Evolutionary conservation across 2,113 vertebrate species (phyloP).

Genomic region (Tupaia chinensis): DNA sequence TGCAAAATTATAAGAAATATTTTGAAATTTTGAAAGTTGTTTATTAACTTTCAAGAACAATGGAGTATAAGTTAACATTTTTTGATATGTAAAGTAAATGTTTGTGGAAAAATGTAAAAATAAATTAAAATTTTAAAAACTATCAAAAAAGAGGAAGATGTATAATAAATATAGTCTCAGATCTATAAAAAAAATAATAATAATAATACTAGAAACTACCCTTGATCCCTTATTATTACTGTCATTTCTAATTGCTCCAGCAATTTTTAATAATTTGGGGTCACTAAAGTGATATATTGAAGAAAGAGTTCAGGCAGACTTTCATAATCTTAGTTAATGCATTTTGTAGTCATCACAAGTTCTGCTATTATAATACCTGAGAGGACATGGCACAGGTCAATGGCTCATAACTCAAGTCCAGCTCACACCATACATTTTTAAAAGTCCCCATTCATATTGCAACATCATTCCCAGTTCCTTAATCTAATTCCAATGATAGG

Average conservation of each 20-base stretch:
- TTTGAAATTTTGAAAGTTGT: no score
- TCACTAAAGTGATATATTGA: neutral
- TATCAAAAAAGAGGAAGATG: no score
- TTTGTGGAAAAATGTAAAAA: no score
- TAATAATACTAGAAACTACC: neutral
- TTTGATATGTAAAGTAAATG: no score
- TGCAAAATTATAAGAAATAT: no score
- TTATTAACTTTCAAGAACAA: no score
- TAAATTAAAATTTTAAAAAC: no score
- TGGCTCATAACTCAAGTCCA: neutral
- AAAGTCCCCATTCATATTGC: neutral
- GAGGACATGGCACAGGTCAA: neutral
- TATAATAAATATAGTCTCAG: no score
- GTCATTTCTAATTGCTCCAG: neutral
- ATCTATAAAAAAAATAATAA: no score
- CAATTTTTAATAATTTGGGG: neutral
- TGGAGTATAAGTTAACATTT: no score
- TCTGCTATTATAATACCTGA: neutral
- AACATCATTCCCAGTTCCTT: neutral
- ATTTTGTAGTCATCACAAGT: neutral
- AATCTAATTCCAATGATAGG: neutral
- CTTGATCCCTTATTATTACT: neutral
- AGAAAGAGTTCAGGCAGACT: neutral
- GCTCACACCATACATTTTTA: neutral
- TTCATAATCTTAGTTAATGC: neutral